phyloP scores from a whole-genome alignment of 2,888 invertebrate species.

The Mycogona germanica region DNA sequence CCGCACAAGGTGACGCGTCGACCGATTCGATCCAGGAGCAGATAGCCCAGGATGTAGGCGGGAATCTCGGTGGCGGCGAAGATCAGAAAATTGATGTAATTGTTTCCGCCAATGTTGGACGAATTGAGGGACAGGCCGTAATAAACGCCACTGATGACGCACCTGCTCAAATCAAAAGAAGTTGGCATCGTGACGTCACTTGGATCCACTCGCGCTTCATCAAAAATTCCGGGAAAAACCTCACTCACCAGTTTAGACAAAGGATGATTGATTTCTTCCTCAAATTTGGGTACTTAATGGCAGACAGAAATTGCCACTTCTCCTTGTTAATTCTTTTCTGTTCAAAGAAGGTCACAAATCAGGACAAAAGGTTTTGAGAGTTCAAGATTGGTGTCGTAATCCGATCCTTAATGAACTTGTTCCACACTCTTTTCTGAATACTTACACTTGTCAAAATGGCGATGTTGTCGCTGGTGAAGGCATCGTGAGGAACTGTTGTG shows the following conservation, averaged over 20 bases:
- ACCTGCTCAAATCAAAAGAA: constrained; percentile 29
- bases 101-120: constrained; percentile 57
- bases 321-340: neutral
- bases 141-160: constrained; percentile 63
- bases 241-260: constrained; percentile 25
- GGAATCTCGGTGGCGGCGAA: constrained; percentile 54
- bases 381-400: too few species aligned
- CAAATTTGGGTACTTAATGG: constrained; percentile 28
- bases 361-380: constrained; percentile 26
- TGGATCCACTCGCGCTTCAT: neutral
- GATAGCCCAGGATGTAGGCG: constrained; percentile 49
- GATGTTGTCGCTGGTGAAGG: neutral
- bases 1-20: constrained; percentile 56
- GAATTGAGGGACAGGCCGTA: constrained; percentile 68
- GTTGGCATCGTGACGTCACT: too few species aligned
- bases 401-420: too few species aligned
- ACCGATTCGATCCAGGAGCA: constrained; percentile 50
- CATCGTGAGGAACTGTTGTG: constrained; percentile 36
- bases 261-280: constrained; percentile 28
- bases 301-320: too few species aligned
- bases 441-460: constrained; percentile 1
- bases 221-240: neutral
- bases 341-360: too few species aligned
- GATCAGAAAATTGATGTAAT: constrained; percentile 53
- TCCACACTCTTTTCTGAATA: neutral